These are phyloP conservation scores for Cyprinodon variegatus DNA, from an alignment of 2,113 vertebrate genomes.

Conservation along the genomic window DNA sequence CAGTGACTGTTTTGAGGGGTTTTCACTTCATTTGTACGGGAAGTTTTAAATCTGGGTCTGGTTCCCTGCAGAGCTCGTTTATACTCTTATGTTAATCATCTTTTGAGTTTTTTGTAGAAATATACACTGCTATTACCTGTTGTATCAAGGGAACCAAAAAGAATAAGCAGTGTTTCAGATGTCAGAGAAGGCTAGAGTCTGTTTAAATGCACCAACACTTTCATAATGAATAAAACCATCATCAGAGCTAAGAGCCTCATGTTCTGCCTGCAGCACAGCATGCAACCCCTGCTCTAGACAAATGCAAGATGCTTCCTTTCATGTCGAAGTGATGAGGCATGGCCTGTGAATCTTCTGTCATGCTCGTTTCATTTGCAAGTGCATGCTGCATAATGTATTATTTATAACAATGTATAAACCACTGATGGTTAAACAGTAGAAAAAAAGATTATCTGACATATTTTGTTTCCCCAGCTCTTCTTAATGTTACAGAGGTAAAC, in stretches of 20 bases:
- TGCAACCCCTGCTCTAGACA: slow-evolving; percentile 8
- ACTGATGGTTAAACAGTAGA: not conserved
- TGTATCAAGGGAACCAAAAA: not conserved
- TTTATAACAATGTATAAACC: not conserved
- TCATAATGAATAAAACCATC: not conserved
- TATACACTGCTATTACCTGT: not conserved
- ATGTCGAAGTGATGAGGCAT: slow-evolving; percentile 10
- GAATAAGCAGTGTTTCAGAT: not conserved
- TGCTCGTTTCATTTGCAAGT: slow-evolving; percentile 6
- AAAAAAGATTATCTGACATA: not conserved
- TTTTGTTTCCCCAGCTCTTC: not conserved
- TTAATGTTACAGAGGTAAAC: not conserved
- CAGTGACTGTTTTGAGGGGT: too few species aligned
- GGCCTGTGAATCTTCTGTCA: not conserved
- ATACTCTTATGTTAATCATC: not conserved
- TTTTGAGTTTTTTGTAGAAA: not conserved
- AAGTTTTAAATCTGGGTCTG: too few species aligned
- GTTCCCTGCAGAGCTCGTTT: not conserved
- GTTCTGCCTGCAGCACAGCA: slow-evolving; percentile 14
- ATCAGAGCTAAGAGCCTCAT: not conserved
- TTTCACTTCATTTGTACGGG: too few species aligned
- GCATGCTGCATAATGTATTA: not conserved
- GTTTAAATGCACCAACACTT: not conserved
- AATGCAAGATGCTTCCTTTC: slow-evolving; percentile 2
- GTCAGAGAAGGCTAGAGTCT: not conserved